Percentiles rank a stretch among this genome's conserved stretches.
phyloP scores from a whole-genome alignment of 64 coral and sea anemone genomes.

The Exaiptasia diaphana region DNA sequence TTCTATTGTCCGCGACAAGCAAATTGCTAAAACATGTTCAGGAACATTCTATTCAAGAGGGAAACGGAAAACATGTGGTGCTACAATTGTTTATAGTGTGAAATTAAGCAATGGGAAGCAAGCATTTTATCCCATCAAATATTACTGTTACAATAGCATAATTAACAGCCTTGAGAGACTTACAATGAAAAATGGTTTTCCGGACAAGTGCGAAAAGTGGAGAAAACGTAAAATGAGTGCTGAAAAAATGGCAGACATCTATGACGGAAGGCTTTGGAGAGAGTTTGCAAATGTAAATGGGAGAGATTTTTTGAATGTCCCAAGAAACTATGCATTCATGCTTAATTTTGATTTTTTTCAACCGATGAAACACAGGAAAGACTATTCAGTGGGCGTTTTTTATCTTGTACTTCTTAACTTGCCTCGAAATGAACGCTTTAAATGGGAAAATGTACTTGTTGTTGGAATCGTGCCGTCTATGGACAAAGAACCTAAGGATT shows the following conservation, averaged over 20 bases:
- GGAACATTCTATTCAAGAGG: conserved; percentile 3
- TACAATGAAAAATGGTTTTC: conserved; percentile 4
- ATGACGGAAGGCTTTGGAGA: conserved; percentile 17
- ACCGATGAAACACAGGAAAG: not conserved
- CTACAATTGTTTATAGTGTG: not conserved
- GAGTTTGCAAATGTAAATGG: conserved; percentile 5
- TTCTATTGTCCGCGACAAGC: not conserved
- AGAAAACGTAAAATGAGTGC: not conserved
- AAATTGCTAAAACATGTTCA: conserved; percentile 27
- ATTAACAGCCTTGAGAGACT: conserved; percentile 27
- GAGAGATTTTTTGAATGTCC: not conserved
- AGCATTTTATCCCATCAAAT: conserved; percentile 31
- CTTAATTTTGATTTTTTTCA: not conserved
- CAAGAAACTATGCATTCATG: not conserved
- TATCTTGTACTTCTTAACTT: not conserved
- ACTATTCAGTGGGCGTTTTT: not conserved
- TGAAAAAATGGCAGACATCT: not conserved
- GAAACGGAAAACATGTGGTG: conserved; percentile 1
- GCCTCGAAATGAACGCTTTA: not conserved
- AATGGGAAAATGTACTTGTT: not conserved
- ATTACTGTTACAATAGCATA: conserved; percentile 49
- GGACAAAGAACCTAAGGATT: not conserved
- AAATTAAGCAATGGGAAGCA: conserved; percentile 5
- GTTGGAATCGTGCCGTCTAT: not conserved
- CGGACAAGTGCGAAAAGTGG: conserved; percentile 52